These are phyloP conservation scores for Rhamnusium bicolor DNA, from an alignment of 2,888 invertebrate genomes.

Conservation along the genomic window DNA sequence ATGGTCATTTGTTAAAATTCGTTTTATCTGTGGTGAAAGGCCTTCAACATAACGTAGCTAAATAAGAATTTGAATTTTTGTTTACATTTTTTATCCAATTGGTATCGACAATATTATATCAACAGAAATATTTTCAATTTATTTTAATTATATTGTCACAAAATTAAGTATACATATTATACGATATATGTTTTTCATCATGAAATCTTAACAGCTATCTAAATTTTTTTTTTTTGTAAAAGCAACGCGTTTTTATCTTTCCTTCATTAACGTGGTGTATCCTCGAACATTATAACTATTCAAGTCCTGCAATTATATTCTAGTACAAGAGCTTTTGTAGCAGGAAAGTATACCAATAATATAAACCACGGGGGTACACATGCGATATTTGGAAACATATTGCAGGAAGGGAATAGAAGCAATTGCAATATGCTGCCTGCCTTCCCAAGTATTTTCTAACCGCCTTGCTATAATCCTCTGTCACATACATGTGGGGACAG, in stretches of 20 bases:
- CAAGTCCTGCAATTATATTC: slow-evolving; percentile 1
- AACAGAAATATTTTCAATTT: no score
- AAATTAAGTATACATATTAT: no score
- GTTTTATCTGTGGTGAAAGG: no score
- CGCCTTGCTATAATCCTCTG: slow-evolving; percentile 33
- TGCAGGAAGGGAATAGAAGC: slow-evolving; percentile 53
- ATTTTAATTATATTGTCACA: no score
- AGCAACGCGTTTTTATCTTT: not conserved
- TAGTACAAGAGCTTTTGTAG: not conserved
- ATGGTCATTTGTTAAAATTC: no score
- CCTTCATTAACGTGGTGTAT: not conserved
- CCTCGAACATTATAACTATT: not conserved
- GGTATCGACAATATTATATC: no score
- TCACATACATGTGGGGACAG: not conserved
- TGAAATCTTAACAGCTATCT: not conserved
- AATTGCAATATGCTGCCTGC: slow-evolving; percentile 60
- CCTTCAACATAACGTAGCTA: no score
- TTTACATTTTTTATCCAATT: no score
- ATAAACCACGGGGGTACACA: slow-evolving; percentile 66
- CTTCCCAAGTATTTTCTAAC: slow-evolving; percentile 46
- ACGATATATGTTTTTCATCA: no score
- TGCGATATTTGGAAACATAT: slow-evolving; percentile 63
- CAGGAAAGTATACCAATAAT: slow-evolving; percentile 57
- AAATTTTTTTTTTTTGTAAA: not conserved
- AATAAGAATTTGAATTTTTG: no score